A percentile compares a stretch with the other conserved stretches of the same genome.
Conservation (phyloP, 2,888 invertebrate species). For the Melikaiella ostensackeni region DNA sequence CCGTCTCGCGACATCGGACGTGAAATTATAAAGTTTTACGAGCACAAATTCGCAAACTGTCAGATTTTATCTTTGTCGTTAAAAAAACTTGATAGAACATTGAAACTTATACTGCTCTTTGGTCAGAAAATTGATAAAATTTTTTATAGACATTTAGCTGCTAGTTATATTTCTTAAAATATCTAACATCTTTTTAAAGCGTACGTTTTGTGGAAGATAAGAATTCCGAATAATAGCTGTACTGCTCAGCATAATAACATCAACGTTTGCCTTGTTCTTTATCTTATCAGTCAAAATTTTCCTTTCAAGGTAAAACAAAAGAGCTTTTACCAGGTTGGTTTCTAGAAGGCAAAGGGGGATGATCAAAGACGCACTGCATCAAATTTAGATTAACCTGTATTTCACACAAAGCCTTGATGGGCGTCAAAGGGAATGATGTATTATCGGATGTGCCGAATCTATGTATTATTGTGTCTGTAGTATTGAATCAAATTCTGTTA, state of each 20-base stretch:
- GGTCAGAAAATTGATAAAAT: too few relatives aligned
- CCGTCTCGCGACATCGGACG: not conserved
- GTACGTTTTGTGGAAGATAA: not conserved
- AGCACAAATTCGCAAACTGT: not conserved
- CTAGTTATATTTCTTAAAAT: too few relatives aligned
- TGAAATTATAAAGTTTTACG: conserved; percentile 8
- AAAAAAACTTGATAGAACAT: not conserved
- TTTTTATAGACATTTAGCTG: too few relatives aligned
- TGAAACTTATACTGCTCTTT: not conserved
- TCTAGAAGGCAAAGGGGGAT: not conserved
- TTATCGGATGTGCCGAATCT: conserved; percentile 22
- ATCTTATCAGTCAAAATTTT: conserved; percentile 3
- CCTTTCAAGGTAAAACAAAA: not conserved
- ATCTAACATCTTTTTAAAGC: not conserved
- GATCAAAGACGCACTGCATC: conserved; percentile 29
- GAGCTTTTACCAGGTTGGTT: conserved; percentile 12
- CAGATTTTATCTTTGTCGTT: not conserved
- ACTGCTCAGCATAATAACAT: not conserved
- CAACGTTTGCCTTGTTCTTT: conserved; percentile 1
- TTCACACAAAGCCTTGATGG: conserved; percentile 18
- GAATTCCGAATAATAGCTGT: not conserved
- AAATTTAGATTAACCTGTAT: conserved; percentile 35
- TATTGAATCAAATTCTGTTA: conserved; percentile 16
- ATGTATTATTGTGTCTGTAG: conserved; percentile 8
- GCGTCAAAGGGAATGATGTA: conserved; percentile 36